phyloP scores from a whole-genome alignment of 1,140 invertebrate genomes.

The Zaprionus inermis region DNA sequence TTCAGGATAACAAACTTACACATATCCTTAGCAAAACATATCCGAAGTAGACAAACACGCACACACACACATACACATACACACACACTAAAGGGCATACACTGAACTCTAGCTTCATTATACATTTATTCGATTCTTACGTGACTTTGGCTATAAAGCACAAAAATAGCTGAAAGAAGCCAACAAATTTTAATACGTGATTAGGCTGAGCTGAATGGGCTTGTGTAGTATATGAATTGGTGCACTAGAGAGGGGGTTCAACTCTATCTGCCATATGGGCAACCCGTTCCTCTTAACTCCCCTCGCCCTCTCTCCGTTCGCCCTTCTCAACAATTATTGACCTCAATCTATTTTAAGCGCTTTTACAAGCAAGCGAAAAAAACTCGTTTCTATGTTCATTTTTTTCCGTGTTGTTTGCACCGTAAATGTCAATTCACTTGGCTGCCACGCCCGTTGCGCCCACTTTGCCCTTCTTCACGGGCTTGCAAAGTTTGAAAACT shows the following conservation, averaged over 20 bases:
- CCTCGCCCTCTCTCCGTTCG: slow-evolving; percentile 34
- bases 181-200: slow-evolving; percentile 25
- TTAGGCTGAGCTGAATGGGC: slow-evolving; percentile 25
- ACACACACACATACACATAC: slow-evolving; percentile 16
- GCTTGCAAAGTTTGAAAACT: slow-evolving; percentile 38
- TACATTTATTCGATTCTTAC: slow-evolving; percentile 78
- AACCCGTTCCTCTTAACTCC: neutral
- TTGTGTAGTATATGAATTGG: slow-evolving; percentile 64
- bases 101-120: slow-evolving; percentile 54
- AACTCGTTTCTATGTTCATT: slow-evolving; percentile 21
- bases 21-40: slow-evolving; percentile 31
- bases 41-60: slow-evolving; percentile 1
- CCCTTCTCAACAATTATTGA: slow-evolving; percentile 63
- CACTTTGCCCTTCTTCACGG: neutral
- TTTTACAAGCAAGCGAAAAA: slow-evolving; percentile 31
- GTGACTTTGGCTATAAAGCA: slow-evolving; percentile 74
- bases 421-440: slow-evolving; percentile 53
- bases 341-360: slow-evolving; percentile 74
- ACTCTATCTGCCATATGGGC: slow-evolving; percentile 3
- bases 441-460: slow-evolving; percentile 25
- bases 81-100: slow-evolving; percentile 21
- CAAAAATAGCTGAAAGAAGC: slow-evolving; percentile 52
- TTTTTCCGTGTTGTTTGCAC: slow-evolving; percentile 15
- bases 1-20: slow-evolving; percentile 23
- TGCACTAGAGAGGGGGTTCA: slow-evolving; percentile 28